A percentile compares a stretch with the other conserved stretches of the same genome.
Evolutionary conservation across 2,797 vertebrate genomes (phyloP).

Genomic region (Peromyscus eremicus): DNA sequence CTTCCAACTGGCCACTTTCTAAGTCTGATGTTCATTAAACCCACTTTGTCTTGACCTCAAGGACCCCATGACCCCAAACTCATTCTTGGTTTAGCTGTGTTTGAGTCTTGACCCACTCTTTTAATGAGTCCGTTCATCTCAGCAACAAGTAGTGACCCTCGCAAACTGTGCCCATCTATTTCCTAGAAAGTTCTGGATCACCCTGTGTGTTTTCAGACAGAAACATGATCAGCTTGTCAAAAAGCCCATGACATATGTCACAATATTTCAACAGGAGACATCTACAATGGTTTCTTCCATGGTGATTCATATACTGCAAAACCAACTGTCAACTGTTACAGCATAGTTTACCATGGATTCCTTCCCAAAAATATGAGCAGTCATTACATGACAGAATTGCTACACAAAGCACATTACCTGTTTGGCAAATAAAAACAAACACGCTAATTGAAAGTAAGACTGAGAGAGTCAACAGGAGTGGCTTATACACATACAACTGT

Average conservation of each 20-base stretch:
- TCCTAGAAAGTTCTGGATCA: background rate
- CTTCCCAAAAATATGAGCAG: background rate
- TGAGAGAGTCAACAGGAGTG: background rate
- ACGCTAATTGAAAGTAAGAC: conserved; percentile 3
- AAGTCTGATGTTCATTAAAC: background rate
- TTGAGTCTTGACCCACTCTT: background rate
- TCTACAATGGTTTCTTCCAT: background rate
- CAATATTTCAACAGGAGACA: background rate
- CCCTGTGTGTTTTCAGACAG: background rate
- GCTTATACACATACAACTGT: background rate
- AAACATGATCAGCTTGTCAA: conserved; percentile 21
- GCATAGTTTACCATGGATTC: background rate
- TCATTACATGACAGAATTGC: conserved; percentile 3
- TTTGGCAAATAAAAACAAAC: conserved; percentile 48
- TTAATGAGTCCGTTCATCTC: background rate
- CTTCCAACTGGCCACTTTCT: background rate
- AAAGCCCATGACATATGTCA: background rate
- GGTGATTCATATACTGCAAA: conserved; percentile 31
- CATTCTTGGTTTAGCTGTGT: background rate
- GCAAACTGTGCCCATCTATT: background rate
- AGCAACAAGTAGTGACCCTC: background rate
- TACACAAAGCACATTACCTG: background rate
- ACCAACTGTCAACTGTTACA: background rate
- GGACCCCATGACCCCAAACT: background rate
- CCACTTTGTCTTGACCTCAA: background rate